These are phyloP conservation scores for Campoletis raptor DNA, from an alignment of 2,888 invertebrate genomes.

Conservation along the genomic window DNA sequence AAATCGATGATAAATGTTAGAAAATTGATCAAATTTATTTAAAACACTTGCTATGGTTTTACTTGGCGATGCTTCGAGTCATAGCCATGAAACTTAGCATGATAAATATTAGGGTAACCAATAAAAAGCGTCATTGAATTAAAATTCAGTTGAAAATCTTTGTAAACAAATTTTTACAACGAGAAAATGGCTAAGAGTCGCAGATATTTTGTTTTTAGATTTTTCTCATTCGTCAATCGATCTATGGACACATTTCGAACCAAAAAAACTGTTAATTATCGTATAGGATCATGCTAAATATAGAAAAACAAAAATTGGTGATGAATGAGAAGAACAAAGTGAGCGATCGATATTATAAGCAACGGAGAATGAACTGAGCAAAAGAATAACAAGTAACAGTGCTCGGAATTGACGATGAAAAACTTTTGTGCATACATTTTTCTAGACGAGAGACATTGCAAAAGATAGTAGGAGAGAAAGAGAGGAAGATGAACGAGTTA, in stretches of 20 bases:
- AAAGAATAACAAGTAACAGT: background rate
- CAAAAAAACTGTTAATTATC: too few species aligned
- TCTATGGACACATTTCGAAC: background rate
- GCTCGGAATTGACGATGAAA: constrained; percentile 30
- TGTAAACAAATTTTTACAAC: background rate
- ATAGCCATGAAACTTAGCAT: background rate
- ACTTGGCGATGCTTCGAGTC: background rate
- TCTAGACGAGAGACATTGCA: background rate
- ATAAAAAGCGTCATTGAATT: background rate
- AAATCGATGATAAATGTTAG: background rate
- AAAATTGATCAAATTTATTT: background rate
- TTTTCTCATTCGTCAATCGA: too few species aligned
- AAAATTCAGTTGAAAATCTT: background rate
- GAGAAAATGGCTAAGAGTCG: too few species aligned
- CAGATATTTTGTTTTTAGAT: too few species aligned
- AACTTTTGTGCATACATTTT: constrained; percentile 21
- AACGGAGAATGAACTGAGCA: background rate
- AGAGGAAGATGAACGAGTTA: background rate
- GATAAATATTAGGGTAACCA: background rate
- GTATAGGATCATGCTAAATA: too few species aligned
- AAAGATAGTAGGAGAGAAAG: background rate
- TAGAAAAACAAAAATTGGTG: background rate
- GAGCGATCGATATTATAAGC: constrained; percentile 16
- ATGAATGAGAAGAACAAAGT: background rate
- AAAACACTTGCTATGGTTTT: background rate